These are phyloP conservation scores for Hermetia illucens DNA, from an alignment of 1,140 invertebrate genomes.

Conservation along the genomic window DNA sequence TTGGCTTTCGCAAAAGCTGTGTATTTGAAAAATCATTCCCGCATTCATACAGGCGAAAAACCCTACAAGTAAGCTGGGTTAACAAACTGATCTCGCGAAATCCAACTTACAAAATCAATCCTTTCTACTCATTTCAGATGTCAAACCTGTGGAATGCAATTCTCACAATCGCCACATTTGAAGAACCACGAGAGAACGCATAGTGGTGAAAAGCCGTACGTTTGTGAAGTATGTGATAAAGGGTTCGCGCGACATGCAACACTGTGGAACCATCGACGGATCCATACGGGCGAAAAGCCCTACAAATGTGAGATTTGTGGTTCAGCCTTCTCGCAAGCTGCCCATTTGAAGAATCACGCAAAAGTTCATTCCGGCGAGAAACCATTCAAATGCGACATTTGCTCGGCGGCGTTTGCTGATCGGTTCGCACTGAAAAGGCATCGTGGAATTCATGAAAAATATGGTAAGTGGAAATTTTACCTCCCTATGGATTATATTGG, in stretches of 20 bases:
- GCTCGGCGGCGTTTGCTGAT: slow-evolving; percentile 73
- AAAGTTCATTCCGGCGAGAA: slow-evolving; percentile 65
- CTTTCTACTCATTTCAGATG: slow-evolving; percentile 36
- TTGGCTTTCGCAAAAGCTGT: slow-evolving; percentile 84
- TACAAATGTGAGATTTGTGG: slow-evolving; percentile 73
- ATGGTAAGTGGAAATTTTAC: slow-evolving; percentile 31
- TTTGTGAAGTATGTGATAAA: slow-evolving; percentile 83
- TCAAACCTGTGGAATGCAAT: slow-evolving; percentile 75
- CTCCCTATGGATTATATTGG: neutral
- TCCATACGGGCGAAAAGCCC: slow-evolving; percentile 88
- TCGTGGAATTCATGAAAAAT: slow-evolving; percentile 63
- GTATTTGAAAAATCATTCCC: slow-evolving; percentile 81
- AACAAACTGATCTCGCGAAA: neutral
- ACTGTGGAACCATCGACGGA: slow-evolving; percentile 76
- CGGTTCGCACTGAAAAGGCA: slow-evolving; percentile 64
- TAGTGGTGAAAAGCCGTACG: slow-evolving; percentile 77
- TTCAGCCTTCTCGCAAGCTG: slow-evolving; percentile 72
- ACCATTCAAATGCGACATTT: slow-evolving; percentile 68
- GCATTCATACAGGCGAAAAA: slow-evolving; percentile 71
- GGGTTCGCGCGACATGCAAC: slow-evolving; percentile 76
- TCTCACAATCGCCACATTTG: slow-evolving; percentile 76
- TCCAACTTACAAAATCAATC: neutral
- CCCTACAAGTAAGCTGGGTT: slow-evolving; percentile 49
- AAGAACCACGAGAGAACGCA: slow-evolving; percentile 88
- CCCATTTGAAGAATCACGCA: slow-evolving; percentile 74